Conservation (phyloP, 1,140 invertebrate genomes). For the Aporrectodea caliginosa region DNA sequence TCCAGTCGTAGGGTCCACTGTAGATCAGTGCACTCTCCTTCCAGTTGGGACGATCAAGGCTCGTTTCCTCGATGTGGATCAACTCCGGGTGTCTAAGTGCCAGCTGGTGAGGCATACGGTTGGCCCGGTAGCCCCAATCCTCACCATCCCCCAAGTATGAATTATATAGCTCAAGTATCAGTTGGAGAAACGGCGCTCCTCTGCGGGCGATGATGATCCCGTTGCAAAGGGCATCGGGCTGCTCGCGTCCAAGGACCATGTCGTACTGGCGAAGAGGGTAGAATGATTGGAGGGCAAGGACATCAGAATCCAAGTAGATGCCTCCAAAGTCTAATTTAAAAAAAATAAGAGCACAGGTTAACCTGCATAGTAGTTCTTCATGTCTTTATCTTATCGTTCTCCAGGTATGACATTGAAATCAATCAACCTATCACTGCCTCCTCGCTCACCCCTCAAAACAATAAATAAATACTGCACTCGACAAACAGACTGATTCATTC, state of each 20-base stretch:
- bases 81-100: neutral
- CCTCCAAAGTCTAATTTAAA: slow-evolving; percentile 22
- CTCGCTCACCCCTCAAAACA: no score
- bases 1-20: slow-evolving; percentile 5
- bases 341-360: no score
- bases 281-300: slow-evolving; percentile 26
- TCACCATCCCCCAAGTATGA: neutral
- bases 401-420: no score
- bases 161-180: slow-evolving; percentile 22
- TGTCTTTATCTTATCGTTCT: no score
- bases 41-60: slow-evolving; percentile 19
- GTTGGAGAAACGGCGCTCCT: slow-evolving; percentile 21
- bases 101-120: neutral
- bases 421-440: no score
- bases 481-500: no score
- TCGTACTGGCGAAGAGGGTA: slow-evolving; percentile 24
- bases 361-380: no score
- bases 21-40: slow-evolving; percentile 7
- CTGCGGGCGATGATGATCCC: slow-evolving; percentile 25
- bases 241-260: slow-evolving; percentile 13
- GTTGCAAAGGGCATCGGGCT: slow-evolving; percentile 17
- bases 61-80: slow-evolving; percentile 11
- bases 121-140: slow-evolving; percentile 19
- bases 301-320: slow-evolving; percentile 33
- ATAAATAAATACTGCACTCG: no score